Base-by-base conservation (phyloP, 2,888 invertebrate species). In the Hydraecia micacea region DNA sequence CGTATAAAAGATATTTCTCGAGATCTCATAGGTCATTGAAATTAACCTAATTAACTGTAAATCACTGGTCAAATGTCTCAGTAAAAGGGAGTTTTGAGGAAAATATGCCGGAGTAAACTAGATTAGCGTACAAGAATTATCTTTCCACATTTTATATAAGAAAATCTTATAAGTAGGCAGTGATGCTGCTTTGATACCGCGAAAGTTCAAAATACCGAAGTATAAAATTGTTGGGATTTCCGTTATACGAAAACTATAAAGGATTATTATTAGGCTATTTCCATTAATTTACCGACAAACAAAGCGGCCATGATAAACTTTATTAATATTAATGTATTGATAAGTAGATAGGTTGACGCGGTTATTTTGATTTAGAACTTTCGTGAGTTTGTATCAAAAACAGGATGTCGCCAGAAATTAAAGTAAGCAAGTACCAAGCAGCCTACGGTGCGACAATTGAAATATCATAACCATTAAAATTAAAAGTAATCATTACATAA, bases 361-460 rank as follows among this genome's bases (percentile, higher is more conserved):
- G 58, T 58, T 63, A 63, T 74, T 73, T 63, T 65, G 66, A 75
- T 82, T 84, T 73, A 68, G 84, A 87, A 86, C 42, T 79, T 85
- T 83, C 79, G 79, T 70, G 71, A 78, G 78, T 86, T 86, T 83
- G 88, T 90, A 90, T 87, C 89, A 90, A 86, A 83, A 83, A 80
- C 82, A 83, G 87, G 83, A 92, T 93, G 91, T 92, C 93, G 92
- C 93, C 93, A 93, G 93, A 85, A 86, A 87, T 87, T 80, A 88
- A 88, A 85, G 88, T 79, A 93, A 93, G 92, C 92, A 86, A 85
- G 89, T 89, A 91, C 90, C 80, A 93, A 91, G 92, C 90, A 87
- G 88, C 89, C 73, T 83, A 87, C 81, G 71, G 80, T 81, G 82
- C 81, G 80, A 80, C 39, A 73, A 71, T 79, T 79, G 49, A 81